phyloP scores from a whole-genome alignment of 2,113 vertebrate genomes.

The Microtus ochrogaster region DNA sequence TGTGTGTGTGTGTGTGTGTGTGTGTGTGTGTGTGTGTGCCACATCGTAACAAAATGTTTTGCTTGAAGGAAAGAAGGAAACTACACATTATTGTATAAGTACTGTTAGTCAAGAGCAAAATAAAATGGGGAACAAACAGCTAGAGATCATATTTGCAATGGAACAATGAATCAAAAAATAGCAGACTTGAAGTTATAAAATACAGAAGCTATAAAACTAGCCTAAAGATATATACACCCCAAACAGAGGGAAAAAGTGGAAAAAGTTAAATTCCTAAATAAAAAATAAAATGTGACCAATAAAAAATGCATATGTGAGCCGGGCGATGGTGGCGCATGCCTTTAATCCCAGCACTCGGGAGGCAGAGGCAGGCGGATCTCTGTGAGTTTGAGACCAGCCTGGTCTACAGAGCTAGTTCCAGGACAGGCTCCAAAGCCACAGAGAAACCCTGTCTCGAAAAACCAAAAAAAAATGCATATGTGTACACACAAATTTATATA shows the following conservation, averaged over 20 bases:
- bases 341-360: too few relatives aligned
- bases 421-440: too few relatives aligned
- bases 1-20: background rate
- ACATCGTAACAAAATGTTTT: background rate
- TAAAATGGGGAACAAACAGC: background rate
- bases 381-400: too few relatives aligned
- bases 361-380: too few relatives aligned
- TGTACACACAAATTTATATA: background rate
- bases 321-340: too few relatives aligned
- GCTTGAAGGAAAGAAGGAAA: background rate
- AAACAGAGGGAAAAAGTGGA: background rate
- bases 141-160: background rate
- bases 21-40: background rate
- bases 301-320: background rate
- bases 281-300: background rate
- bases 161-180: background rate
- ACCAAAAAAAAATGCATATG: background rate
- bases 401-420: too few relatives aligned
- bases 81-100: background rate
- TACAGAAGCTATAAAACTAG: background rate
- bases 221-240: background rate
- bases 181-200: background rate
- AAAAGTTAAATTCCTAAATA: background rate
- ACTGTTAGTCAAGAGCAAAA: background rate
- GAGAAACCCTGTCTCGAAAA: too few relatives aligned